Evolutionary conservation across 2,113 vertebrate species (phyloP), one percentile per base, ranked within the genome.

Genomic region (Ovibos moschatus): DNA sequence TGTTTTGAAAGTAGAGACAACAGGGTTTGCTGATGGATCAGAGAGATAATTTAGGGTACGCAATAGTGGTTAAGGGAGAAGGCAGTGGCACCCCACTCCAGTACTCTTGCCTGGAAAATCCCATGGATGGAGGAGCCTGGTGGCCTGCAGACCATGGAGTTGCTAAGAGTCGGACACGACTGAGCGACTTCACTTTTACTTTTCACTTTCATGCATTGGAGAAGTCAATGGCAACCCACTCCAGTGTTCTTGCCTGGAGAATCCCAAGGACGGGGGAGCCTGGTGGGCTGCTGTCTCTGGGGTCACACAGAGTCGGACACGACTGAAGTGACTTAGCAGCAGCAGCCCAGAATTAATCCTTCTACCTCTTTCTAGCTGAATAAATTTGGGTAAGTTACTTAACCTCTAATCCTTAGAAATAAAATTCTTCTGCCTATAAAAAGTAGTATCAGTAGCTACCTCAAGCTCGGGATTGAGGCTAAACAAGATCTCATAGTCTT

Each of bases 141-240:
- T 57, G 21, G 55, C 8, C 21, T 57, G 21, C 55, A 23, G 55
- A 4, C 21, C 21, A 9, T 23, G 55, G 55, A 8, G 55, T 7
- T 3, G 8, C 55, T 23, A 23, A 57, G 55, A 57, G 55, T 10
- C 1, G 0, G 21, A 57, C 55, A 57, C 0, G 0, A 57, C 55
- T 57, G 55, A 57, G 55, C 21, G 3, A 57, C 55, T 57, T 57
- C 55, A 10, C 55, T 57, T 57, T 57, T 21, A 57, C 55, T 57
- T 57, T 57, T 57, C 55, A 57, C 55, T 57, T 57, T 57, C 55
- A 3, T 4, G 55, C 55, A 57, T 23, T 23, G 21, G 55, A 57
- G 53, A 55, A 55, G 53, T 21, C 0, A 55, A 55, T 55, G 53
- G 53, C 53, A 23, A 1, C 53, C 53, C 53, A 55, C 53, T 9